A percentile compares a stretch with the other conserved stretches of the same genome.
phyloP scores from a whole-genome alignment of 2,888 invertebrate species.

The Scaeva pyrastri region DNA sequence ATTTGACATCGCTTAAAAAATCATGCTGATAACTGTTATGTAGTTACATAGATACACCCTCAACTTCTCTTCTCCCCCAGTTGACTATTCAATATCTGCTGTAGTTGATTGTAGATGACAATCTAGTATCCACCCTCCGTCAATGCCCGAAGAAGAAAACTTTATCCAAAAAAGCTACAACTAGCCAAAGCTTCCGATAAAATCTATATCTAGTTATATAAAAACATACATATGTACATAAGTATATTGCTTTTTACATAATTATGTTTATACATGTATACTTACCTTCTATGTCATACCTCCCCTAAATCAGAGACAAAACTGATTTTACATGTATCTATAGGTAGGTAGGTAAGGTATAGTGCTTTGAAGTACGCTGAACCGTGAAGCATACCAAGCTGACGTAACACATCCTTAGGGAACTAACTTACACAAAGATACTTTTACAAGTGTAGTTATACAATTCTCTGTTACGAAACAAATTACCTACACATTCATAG shows the following conservation, averaged over 20 bases:
- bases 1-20: too few relatives aligned
- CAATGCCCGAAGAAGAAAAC: too few relatives aligned
- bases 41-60: too few relatives aligned
- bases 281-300: not conserved
- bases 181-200: too few relatives aligned
- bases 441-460: not conserved
- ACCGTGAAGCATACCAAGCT: slow-evolving; percentile 52
- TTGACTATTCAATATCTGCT: too few relatives aligned
- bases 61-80: too few relatives aligned
- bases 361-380: slow-evolving; percentile 59
- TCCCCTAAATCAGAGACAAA: not conserved
- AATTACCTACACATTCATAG: slow-evolving; percentile 10
- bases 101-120: too few relatives aligned
- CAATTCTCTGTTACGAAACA: slow-evolving; percentile 36
- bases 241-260: not conserved
- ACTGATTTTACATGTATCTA: not conserved
- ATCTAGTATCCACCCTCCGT: too few relatives aligned
- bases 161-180: too few relatives aligned
- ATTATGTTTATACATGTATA: not conserved
- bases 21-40: too few relatives aligned
- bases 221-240: too few relatives aligned
- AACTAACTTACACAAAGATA: slow-evolving; percentile 9
- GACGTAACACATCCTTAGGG: slow-evolving; percentile 55
- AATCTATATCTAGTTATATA: too few relatives aligned
- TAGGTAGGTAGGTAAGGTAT: not conserved